Base-by-base conservation (phyloP, 2,113 vertebrate species). In the Alexandromys fortis region DNA sequence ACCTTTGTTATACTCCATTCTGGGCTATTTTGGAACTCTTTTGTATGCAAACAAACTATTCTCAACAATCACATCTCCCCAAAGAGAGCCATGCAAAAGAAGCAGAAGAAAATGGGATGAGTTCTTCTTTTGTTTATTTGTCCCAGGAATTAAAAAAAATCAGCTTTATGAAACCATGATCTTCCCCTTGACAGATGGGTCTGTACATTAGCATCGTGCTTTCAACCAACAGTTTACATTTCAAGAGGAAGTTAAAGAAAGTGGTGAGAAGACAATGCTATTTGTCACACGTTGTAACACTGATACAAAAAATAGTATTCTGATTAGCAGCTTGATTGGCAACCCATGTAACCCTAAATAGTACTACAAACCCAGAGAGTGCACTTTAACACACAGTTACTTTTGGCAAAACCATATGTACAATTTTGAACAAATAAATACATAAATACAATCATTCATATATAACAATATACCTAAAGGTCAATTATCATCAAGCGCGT, bases 361-460 rank as follows among this genome's bases (percentile, higher is more conserved):
- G 98, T 98, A 98, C 98, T 98, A 98, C 97, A 98, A 98, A 98
- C 97, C 98, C 96, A 97, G 98, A 98, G 98, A 98, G 98, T 98
- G 97, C 98, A 98, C 98, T 98, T 97, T 97, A 98, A 98, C 98
- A 97, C 98, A 98, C 98, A 98, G 97, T 97, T 97, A 96, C 96
- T 91, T 98, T 97, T 98, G 98, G 97, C 86, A 96, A 98, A 99
- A 98, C 97, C 97, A 92, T 99, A 99, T 99, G 97, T 99, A 99
- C 98, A 99, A 52, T 98, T 98, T 98, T 98, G 97, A 94, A 99
- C 98, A 99, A 98, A 98, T 98, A 98, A 98, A 99, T 99, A 98
- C 98, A 98, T 98, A 98, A 98, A 98, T 99, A 98, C 98, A 98
- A 96, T 97, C 98, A 98, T 98, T 98, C 96, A 98, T 98, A 98